Evolutionary conservation across 2,797 vertebrate genomes (phyloP).

Genomic region (Diceros bicornis): DNA sequence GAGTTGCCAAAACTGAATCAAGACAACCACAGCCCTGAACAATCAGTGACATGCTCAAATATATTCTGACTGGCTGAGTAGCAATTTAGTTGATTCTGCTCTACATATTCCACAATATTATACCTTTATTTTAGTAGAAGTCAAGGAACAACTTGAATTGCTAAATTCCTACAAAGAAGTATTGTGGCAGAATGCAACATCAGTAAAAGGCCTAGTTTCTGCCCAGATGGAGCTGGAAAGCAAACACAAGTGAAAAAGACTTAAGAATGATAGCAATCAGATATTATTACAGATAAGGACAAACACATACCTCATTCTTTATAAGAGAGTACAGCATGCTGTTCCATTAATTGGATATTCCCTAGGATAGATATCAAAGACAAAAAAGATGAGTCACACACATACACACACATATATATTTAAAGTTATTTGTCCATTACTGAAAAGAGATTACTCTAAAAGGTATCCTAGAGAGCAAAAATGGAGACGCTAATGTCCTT

Average conservation of each 20-base stretch:
- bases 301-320: constrained; percentile 27
- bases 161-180: background rate
- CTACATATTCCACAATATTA: background rate
- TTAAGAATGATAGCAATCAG: background rate
- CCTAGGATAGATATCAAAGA: constrained; percentile 45
- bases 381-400: constrained; percentile 7
- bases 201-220: background rate
- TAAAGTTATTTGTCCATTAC: constrained; percentile 70
- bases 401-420: background rate
- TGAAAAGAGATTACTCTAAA: constrained; percentile 60
- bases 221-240: background rate
- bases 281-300: background rate
- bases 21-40: background rate
- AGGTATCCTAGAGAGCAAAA: constrained; percentile 54
- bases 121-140: background rate
- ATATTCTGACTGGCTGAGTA: background rate
- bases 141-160: background rate
- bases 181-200: background rate
- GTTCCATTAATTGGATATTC: constrained; percentile 37
- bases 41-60: background rate
- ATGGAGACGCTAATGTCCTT: constrained; percentile 66
- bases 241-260: background rate
- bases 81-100: constrained; percentile 25
- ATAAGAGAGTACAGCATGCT: background rate
- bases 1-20: background rate